Evolutionary conservation across 2,113 vertebrate genomes (phyloP), one percentile per base, ranked within the genome.

Genomic region (Chaenocephalus aceratus): DNA sequence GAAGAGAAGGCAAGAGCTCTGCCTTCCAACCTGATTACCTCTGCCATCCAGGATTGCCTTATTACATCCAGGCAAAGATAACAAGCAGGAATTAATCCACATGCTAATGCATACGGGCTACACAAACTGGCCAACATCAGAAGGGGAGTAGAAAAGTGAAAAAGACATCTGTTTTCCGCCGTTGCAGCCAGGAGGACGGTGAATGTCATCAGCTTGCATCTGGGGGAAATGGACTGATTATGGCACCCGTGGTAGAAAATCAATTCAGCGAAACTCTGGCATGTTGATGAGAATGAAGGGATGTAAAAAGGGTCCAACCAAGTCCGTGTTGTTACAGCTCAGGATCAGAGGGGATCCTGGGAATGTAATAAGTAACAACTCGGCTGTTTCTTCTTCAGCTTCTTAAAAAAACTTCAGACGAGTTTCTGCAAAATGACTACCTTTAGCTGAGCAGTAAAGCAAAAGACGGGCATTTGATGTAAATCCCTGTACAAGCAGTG

Each of bases 11-110:
- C 18, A 69, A 64, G 79, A 72, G 83, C 75, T 21, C 67, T 61
- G 85, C 80, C 85, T 80, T 86, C 78, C 83, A 83, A 79, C 72
- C 72, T 79, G 83, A 92, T 91, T 90, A 88, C 82, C 72, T 41
- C 76, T 41, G 48, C 79, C 84, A 85, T 87, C 86, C 82, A 83
- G 67, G 75, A 76, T 86, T 68, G 83, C 77, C 77, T 82, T 72
- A 86, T 83, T 89, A 84, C 79, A 84, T 89, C 82, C 78, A 60
- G 49, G 69, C 69, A 80, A 2, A 86, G 92, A 94, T 94, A 95
- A 90, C 85, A 66, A 84, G 83, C 82, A 80, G 79, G 80, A 91
- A 92, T 91, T 92, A 92, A 94, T 92, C 88, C 89, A 80, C 76
- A 62, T 77, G 83, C 86, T 79, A 90, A 87, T 87, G 73, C 71